Conservation (phyloP, 1,140 invertebrate genomes). For the Rhagoletis zephyria region DNA sequence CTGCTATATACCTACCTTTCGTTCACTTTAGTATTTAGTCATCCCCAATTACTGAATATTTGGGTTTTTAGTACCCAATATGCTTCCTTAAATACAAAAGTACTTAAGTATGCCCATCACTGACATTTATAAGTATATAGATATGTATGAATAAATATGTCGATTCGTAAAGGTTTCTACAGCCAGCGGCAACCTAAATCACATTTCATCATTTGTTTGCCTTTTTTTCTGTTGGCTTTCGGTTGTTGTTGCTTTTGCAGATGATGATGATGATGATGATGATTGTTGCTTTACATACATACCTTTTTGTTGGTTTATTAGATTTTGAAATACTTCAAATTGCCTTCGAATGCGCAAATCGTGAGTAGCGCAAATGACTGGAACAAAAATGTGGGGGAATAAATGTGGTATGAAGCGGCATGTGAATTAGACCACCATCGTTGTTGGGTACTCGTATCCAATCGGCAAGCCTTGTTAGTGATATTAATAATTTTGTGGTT, state of each 20-base stretch:
- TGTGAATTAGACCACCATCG: slow-evolving; percentile 40
- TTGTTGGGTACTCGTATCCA: not conserved
- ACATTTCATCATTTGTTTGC: slow-evolving; percentile 18
- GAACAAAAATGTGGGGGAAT: not conserved
- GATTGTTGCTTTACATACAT: not conserved
- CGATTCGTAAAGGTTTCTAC: not conserved
- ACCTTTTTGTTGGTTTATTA: slow-evolving; percentile 9
- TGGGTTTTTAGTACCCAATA: too few relatives aligned
- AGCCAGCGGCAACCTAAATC: slow-evolving; percentile 29
- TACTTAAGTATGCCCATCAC: too few relatives aligned
- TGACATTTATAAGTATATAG: not conserved
- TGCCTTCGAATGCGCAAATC: slow-evolving; percentile 45
- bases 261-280: slow-evolving; percentile 1
- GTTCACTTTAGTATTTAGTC: too few relatives aligned
- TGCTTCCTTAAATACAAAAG: too few relatives aligned
- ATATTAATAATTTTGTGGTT: not conserved
- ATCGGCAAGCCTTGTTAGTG: slow-evolving; percentile 1
- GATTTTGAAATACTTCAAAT: slow-evolving; percentile 48
- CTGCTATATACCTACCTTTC: too few relatives aligned
- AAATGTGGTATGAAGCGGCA: not conserved
- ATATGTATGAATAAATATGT: not conserved
- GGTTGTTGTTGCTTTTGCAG: not conserved
- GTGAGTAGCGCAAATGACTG: slow-evolving; percentile 24
- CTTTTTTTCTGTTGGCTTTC: not conserved
- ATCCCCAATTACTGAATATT: too few relatives aligned